A percentile compares a stretch with the other conserved stretches of the same genome.
Conservation (phyloP, 92 coral and sea anemone genomes). For the Pocillopora grandis region DNA sequence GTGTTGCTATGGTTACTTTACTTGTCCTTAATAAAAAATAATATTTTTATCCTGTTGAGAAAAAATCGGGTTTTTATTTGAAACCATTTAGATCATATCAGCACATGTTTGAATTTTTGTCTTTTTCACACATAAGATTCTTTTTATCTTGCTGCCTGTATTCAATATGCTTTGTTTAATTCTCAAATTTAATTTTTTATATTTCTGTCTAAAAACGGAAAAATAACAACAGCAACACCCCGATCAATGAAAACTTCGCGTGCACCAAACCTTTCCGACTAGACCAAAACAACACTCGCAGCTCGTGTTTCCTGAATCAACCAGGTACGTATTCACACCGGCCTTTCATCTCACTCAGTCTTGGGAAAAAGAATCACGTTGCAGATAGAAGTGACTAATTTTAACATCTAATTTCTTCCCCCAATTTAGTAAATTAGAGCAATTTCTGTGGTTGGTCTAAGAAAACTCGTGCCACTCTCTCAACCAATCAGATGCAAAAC, state of each 20-base stretch:
- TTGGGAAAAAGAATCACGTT: background rate
- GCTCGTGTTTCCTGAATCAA: conserved; percentile 14
- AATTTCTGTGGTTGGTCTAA: too few species aligned
- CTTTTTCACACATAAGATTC: background rate
- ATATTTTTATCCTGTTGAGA: too few species aligned
- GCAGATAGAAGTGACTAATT: too few species aligned
- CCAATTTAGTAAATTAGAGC: too few species aligned
- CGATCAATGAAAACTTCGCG: conserved; percentile 36
- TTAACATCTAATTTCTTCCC: background rate
- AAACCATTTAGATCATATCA: too few species aligned
- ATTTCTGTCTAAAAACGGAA: background rate
- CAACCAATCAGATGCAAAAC: too few species aligned
- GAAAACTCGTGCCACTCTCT: too few species aligned
- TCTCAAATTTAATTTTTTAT: background rate
- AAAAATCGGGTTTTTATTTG: too few species aligned
- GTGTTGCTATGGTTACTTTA: too few species aligned
- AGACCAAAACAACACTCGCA: background rate
- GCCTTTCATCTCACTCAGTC: background rate
- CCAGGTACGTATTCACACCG: conserved; percentile 12
- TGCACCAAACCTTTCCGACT: conserved; percentile 40
- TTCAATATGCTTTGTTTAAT: background rate
- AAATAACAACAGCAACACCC: conserved; percentile 3
- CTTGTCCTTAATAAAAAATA: too few species aligned
- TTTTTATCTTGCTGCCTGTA: background rate
- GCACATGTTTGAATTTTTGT: background rate